phyloP scores from a whole-genome alignment of 2,797 vertebrate species.

The Nannoperca obscura region DNA sequence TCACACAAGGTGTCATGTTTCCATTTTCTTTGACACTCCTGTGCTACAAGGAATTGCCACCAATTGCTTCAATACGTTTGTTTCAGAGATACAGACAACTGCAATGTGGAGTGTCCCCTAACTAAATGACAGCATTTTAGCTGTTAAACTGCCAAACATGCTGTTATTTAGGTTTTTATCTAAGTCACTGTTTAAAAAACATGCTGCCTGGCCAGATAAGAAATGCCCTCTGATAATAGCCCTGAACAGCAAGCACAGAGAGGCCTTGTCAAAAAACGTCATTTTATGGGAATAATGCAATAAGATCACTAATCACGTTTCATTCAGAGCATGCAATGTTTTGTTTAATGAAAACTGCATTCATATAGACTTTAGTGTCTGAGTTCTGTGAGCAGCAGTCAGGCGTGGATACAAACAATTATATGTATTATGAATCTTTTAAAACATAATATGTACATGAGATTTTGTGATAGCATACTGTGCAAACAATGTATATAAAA shows the following conservation, averaged over 20 bases:
- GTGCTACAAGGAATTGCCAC: slow-evolving; percentile 45
- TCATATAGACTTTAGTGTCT: slow-evolving; percentile 36
- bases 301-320: slow-evolving; percentile 65
- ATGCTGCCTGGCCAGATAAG: slow-evolving; percentile 78
- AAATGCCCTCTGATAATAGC: slow-evolving; percentile 66
- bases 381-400: slow-evolving; percentile 13
- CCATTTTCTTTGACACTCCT: slow-evolving; percentile 58
- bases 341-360: slow-evolving; percentile 55
- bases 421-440: slow-evolving; percentile 22
- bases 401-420: slow-evolving; percentile 13
- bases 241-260: slow-evolving; percentile 66
- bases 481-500: slow-evolving; percentile 38
- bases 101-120: slow-evolving; percentile 57
- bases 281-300: slow-evolving; percentile 64
- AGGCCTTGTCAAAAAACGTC: slow-evolving; percentile 59
- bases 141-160: slow-evolving; percentile 75
- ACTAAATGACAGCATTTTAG: slow-evolving; percentile 72
- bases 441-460: slow-evolving; percentile 3
- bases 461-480: slow-evolving; percentile 17
- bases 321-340: slow-evolving; percentile 24
- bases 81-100: slow-evolving; percentile 55
- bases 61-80: slow-evolving; percentile 56
- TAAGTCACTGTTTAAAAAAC: slow-evolving; percentile 79
- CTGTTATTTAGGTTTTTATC: slow-evolving; percentile 76
- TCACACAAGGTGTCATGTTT: slow-evolving; percentile 65